Evolutionary conservation across 2,113 vertebrate genomes (phyloP).

Genomic region (Rhinoderma darwinii): DNA sequence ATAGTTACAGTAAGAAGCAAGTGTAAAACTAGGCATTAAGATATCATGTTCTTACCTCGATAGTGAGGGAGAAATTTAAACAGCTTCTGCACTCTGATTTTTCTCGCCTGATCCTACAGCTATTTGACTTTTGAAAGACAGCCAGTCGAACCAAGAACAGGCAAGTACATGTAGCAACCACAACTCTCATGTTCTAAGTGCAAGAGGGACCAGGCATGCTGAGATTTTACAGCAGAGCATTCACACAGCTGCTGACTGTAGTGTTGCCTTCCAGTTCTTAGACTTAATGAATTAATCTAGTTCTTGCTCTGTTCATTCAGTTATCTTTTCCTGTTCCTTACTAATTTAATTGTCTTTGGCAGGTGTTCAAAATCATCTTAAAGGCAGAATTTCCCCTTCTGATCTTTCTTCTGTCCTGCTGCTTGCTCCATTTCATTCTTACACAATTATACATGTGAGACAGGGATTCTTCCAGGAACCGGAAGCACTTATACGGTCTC

Average conservation of each 20-base stretch:
- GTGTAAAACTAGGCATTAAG: neutral
- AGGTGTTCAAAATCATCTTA: conserved; percentile 48
- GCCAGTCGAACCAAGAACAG: conserved; percentile 40
- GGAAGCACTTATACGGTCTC: conserved; percentile 44
- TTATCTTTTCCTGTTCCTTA: neutral
- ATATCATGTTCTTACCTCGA: neutral
- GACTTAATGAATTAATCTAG: neutral
- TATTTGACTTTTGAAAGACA: conserved; percentile 3
- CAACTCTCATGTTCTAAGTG: conserved; percentile 44
- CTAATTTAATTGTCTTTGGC: conserved; percentile 17
- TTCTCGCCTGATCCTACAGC: conserved; percentile 1
- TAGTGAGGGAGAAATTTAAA: neutral
- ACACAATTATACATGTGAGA: neutral
- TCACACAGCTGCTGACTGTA: conserved; percentile 7
- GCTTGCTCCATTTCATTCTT: neutral
- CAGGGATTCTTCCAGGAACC: conserved; percentile 35
- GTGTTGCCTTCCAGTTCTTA: conserved; percentile 26
- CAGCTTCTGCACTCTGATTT: conserved; percentile 12
- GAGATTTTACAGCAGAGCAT: conserved; percentile 36
- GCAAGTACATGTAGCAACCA: conserved; percentile 20
- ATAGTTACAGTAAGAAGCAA: neutral
- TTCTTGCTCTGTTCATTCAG: conserved; percentile 17
- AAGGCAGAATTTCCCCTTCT: neutral
- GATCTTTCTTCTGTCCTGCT: conserved; percentile 24
- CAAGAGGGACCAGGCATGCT: neutral